phyloP scores from a whole-genome alignment of 2,113 vertebrate species.

The Laticauda laticaudata region DNA sequence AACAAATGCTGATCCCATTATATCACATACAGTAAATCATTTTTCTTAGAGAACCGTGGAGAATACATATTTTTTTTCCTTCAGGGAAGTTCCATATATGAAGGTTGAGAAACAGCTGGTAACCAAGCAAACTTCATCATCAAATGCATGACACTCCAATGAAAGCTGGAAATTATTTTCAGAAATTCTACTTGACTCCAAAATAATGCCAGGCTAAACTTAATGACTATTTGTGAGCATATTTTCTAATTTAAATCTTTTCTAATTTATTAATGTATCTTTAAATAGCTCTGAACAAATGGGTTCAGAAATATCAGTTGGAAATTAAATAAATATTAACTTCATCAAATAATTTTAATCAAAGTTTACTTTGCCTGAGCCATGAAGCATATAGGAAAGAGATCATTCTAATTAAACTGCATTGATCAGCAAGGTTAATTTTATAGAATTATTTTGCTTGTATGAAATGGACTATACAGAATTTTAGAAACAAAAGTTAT shows the following conservation, averaged over 20 bases:
- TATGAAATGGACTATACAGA: conserved; percentile 21
- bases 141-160: background rate
- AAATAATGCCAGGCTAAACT: background rate
- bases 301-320: background rate
- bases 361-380: conserved; percentile 3
- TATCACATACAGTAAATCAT: background rate
- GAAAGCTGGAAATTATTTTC: background rate
- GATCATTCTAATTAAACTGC: conserved; percentile 8
- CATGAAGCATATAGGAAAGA: conserved; percentile 6
- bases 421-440: conserved; percentile 29
- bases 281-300: background rate
- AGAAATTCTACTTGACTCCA: background rate
- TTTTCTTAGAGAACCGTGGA: background rate
- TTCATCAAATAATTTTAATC: background rate
- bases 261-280: conserved; percentile 14
- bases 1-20: background rate
- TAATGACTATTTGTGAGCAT: conserved; percentile 5
- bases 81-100: background rate
- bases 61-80: background rate
- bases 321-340: conserved; percentile 19
- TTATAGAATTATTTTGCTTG: background rate
- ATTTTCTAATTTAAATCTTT: conserved; percentile 11
- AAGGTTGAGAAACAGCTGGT: background rate
- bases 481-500: conserved; percentile 32
- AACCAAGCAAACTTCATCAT: background rate